These are phyloP conservation scores for Rhamnusium bicolor DNA, from an alignment of 2,888 invertebrate species.

Conservation along the genomic window DNA sequence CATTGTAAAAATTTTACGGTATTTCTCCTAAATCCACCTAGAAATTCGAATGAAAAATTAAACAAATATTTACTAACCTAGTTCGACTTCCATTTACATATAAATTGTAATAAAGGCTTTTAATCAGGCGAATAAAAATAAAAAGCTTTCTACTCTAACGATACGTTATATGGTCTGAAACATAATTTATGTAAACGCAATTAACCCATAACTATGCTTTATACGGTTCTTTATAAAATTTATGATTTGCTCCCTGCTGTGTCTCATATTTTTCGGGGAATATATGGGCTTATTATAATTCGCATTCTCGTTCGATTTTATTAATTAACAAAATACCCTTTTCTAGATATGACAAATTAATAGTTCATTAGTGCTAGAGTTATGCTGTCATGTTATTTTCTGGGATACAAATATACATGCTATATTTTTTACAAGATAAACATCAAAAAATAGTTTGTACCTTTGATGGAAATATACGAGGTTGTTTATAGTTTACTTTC, in stretches of 20 bases:
- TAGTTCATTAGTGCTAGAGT: background rate
- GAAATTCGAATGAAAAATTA: background rate
- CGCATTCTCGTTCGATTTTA: conserved; percentile 20
- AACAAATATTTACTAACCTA: conserved; percentile 26
- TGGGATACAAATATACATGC: too few relatives aligned
- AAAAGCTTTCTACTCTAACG: conserved; percentile 21
- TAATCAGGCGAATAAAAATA: conserved; percentile 34
- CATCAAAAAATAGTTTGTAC: too few relatives aligned
- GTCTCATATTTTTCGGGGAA: conserved; percentile 23
- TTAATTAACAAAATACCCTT: conserved; percentile 16
- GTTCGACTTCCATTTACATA: conserved; percentile 28
- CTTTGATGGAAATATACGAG: too few relatives aligned
- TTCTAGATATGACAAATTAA: background rate
- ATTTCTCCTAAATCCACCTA: background rate
- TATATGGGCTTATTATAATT: conserved; percentile 24
- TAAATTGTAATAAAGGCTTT: conserved; percentile 27
- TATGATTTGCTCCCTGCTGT: conserved; percentile 30
- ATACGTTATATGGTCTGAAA: conserved; percentile 23
- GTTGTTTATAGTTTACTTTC: too few relatives aligned
- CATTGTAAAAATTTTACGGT: background rate
- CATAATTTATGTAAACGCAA: conserved; percentile 41
- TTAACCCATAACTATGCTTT: conserved; percentile 34
- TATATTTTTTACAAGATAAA: too few relatives aligned
- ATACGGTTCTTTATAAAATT: conserved; percentile 27
- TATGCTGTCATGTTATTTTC: background rate